Percentiles rank a stretch among this genome's conserved stretches.
These are phyloP conservation scores for Drosophila sulfurigaster DNA, from an alignment of 1,140 invertebrate genomes.

Conservation along the genomic window DNA sequence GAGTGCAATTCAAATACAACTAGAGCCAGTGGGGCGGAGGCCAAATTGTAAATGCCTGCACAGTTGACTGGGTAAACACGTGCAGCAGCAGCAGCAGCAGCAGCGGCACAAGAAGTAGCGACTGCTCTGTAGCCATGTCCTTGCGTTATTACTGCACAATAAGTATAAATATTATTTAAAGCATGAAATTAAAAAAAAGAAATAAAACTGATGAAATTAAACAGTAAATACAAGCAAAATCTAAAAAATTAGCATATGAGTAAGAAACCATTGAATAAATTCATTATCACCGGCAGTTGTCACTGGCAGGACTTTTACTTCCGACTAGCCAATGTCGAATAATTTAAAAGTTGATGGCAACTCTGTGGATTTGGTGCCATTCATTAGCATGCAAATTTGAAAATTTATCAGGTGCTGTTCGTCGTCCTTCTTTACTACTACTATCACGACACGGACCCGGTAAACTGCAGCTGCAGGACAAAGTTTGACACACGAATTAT, in stretches of 20 bases:
- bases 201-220: not conserved
- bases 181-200: not conserved
- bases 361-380: conserved; percentile 4
- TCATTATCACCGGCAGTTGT: conserved; percentile 27
- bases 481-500: conserved; percentile 37
- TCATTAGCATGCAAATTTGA: conserved; percentile 49
- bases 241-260: not conserved
- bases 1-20: conserved; percentile 39
- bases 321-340: conserved; percentile 7
- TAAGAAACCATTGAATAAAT: conserved; percentile 15
- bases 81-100: not conserved
- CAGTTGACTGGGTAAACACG: conserved; percentile 45
- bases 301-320: not conserved
- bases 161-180: not conserved
- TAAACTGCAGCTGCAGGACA: conserved; percentile 3
- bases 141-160: conserved; percentile 10
- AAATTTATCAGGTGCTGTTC: conserved; percentile 29
- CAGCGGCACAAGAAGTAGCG: not conserved
- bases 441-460: not conserved
- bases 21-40: conserved; percentile 14
- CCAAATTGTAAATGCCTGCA: conserved; percentile 37
- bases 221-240: conserved; percentile 52
- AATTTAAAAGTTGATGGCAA: conserved; percentile 29
- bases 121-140: conserved; percentile 5
- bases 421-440: conserved; percentile 1